Percentiles rank a stretch among this genome's conserved stretches.
Evolutionary conservation across 2,888 invertebrate species (phyloP).

Genomic region (Phymatocera aterrima): DNA sequence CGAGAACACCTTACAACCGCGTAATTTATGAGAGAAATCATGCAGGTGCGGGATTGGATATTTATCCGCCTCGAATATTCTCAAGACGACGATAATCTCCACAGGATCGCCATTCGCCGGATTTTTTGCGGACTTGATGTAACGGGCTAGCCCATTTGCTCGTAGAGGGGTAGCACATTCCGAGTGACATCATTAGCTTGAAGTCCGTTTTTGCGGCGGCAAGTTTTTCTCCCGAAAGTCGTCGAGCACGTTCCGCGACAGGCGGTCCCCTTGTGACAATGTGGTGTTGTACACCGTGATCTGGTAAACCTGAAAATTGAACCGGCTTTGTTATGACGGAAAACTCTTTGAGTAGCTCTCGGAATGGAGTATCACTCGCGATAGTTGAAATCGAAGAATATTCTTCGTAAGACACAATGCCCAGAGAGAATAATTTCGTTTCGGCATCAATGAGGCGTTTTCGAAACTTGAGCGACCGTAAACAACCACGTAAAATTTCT

Average conservation of each 20-base stretch:
- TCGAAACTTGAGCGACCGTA: constrained; percentile 25
- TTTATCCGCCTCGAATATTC: constrained; percentile 71
- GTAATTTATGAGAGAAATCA: not conserved
- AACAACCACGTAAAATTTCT: constrained; percentile 34
- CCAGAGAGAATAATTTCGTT: too few relatives aligned
- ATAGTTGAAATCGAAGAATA: too few relatives aligned
- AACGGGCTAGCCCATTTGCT: constrained; percentile 63
- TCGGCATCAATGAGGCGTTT: too few relatives aligned
- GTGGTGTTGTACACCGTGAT: not conserved
- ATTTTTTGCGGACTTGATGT: constrained; percentile 64
- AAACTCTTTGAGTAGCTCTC: too few relatives aligned
- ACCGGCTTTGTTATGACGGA: too few relatives aligned
- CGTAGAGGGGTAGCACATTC: constrained; percentile 55
- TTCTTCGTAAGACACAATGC: too few relatives aligned
- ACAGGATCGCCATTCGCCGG: constrained; percentile 66
- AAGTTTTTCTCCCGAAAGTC: constrained; percentile 61
- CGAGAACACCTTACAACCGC: not conserved
- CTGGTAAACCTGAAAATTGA: too few relatives aligned
- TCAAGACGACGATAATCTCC: constrained; percentile 68
- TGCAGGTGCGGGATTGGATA: constrained; percentile 55
- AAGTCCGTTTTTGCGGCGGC: constrained; percentile 61
- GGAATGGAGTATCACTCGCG: too few relatives aligned
- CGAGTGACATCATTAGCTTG: constrained; percentile 57
- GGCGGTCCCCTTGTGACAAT: constrained; percentile 54
- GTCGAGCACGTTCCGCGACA: constrained; percentile 47